phyloP scores from a whole-genome alignment of 2,888 invertebrate genomes.

The Andrena chrysosceles region DNA sequence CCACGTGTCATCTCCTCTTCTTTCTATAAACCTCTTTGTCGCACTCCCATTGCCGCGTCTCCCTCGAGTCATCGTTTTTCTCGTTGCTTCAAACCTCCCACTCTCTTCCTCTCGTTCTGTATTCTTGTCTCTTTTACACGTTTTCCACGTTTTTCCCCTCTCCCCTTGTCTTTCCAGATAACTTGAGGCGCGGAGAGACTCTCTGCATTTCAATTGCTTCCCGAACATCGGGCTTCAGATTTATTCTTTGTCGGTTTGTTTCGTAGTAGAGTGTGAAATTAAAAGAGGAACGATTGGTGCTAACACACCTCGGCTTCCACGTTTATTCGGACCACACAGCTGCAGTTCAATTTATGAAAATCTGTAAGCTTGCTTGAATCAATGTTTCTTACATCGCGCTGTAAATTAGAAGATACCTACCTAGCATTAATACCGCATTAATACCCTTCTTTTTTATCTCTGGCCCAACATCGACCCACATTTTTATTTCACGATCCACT shows the following conservation, averaged over 20 bases:
- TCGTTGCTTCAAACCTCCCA: not conserved
- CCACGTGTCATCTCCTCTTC: not conserved
- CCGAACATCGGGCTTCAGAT: conserved; percentile 5
- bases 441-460: too few species aligned
- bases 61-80: not conserved
- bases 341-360: too few species aligned
- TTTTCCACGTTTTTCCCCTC: not conserved
- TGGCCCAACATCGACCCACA: too few species aligned
- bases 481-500: too few species aligned
- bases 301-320: not conserved
- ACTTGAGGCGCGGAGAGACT: conserved; percentile 9
- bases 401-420: too few species aligned
- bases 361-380: too few species aligned
- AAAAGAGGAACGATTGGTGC: not conserved
- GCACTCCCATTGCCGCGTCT: conserved; percentile 2
- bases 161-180: not conserved
- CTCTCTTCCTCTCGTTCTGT: not conserved
- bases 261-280: not conserved
- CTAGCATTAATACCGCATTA: too few species aligned
- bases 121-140: conserved; percentile 3
- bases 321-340: not conserved
- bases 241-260: conserved; percentile 5
- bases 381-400: too few species aligned
- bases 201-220: conserved; percentile 36
- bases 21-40: conserved; percentile 2